Percentiles rank a stretch among this genome's conserved stretches.
phyloP scores from a whole-genome alignment of 2,113 vertebrate species.

The Melanostigma gelatinosum region DNA sequence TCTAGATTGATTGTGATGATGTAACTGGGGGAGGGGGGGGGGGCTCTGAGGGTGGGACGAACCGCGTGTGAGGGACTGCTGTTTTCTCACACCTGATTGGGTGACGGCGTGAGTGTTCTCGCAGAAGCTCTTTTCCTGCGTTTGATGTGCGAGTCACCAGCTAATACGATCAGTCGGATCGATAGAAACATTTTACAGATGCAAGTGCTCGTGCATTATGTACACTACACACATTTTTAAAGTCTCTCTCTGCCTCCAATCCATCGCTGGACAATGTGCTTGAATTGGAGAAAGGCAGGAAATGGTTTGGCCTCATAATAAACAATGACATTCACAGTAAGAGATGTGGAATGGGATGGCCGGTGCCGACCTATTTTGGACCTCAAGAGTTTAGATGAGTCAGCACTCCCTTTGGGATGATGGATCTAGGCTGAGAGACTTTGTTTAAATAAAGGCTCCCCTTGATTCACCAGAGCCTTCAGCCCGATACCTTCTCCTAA shows the following conservation, averaged over 20 bases:
- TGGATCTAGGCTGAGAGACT: slow-evolving; percentile 44
- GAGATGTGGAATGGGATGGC: slow-evolving; percentile 65
- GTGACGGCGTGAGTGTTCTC: slow-evolving; percentile 54
- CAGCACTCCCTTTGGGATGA: slow-evolving; percentile 63
- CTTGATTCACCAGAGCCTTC: slow-evolving; percentile 46
- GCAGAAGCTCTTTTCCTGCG: slow-evolving; percentile 43
- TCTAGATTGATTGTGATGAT: slow-evolving; percentile 67
- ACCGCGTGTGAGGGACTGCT: slow-evolving; percentile 44
- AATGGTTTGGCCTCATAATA: slow-evolving; percentile 77
- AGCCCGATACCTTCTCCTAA: slow-evolving; percentile 4
- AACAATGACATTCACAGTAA: slow-evolving; percentile 75
- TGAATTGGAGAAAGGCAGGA: slow-evolving; percentile 74
- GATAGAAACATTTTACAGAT: slow-evolving; percentile 75
- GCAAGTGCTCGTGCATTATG: slow-evolving; percentile 62
- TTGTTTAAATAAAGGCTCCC: slow-evolving; percentile 60
- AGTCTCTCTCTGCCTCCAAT: slow-evolving; percentile 30
- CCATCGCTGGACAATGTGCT: slow-evolving; percentile 52
- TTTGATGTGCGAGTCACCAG: slow-evolving; percentile 72
- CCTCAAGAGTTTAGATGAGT: slow-evolving; percentile 65
- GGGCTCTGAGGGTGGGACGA: slow-evolving; percentile 57
- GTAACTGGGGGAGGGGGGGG: slow-evolving; percentile 55
- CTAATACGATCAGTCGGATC: slow-evolving; percentile 76
- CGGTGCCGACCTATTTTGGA: slow-evolving; percentile 66
- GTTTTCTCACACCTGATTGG: slow-evolving; percentile 70
- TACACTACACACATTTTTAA: slow-evolving; percentile 49